Evolutionary conservation across 2,797 vertebrate genomes (phyloP).

Genomic region (Thaleichthys pacificus): DNA sequence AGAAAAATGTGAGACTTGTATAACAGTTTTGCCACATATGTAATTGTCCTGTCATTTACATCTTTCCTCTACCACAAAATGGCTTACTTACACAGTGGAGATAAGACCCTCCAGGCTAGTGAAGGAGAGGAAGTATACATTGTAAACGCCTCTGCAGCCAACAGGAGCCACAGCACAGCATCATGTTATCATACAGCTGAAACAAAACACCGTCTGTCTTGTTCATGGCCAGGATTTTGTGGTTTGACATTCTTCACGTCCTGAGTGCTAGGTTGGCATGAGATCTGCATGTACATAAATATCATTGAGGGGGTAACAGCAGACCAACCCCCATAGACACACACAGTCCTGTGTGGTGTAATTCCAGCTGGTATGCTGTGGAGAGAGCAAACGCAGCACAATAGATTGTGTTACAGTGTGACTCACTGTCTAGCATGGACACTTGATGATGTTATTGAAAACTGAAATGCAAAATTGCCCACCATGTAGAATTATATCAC

Average conservation of each 20-base stretch:
- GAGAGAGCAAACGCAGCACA: slow-evolving; percentile 84
- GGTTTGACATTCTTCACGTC: slow-evolving; percentile 78
- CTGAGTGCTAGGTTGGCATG: slow-evolving; percentile 78
- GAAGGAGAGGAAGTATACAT: not conserved
- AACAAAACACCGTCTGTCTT: slow-evolving; percentile 75
- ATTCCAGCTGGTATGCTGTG: slow-evolving; percentile 83
- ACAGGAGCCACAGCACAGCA: slow-evolving; percentile 10
- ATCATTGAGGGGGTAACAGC: slow-evolving; percentile 75
- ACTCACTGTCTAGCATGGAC: not conserved
- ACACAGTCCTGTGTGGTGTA: slow-evolving; percentile 80
- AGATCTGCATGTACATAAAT: slow-evolving; percentile 85
- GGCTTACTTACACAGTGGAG: not conserved
- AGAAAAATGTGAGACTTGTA: not conserved
- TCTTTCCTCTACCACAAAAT: not conserved
- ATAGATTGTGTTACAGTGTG: slow-evolving; percentile 79
- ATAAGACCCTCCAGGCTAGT: not conserved
- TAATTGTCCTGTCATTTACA: not conserved
- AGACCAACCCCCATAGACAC: slow-evolving; percentile 70
- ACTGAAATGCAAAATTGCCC: not conserved
- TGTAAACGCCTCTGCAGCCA: not conserved
- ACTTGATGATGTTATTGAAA: not conserved
- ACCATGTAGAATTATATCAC: not conserved
- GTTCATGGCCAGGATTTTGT: slow-evolving; percentile 81
- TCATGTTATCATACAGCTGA: slow-evolving; percentile 55
- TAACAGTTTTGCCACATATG: not conserved